Conservation (phyloP, 2,113 vertebrate genomes). For the Sylvilagus bachmani region DNA sequence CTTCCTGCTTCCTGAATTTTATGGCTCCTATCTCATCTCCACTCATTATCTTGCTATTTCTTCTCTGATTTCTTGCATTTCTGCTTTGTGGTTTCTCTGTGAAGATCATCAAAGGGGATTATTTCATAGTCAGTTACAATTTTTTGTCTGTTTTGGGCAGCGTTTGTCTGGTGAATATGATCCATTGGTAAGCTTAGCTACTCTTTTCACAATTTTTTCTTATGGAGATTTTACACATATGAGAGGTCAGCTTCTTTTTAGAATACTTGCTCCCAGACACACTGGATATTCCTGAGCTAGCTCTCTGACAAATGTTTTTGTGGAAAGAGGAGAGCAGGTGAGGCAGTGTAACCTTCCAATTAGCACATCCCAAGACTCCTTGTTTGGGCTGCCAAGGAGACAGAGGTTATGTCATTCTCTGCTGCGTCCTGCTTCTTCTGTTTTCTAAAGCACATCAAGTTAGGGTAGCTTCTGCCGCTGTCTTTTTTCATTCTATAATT, state of each 20-base stretch:
- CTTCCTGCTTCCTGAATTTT: neutral
- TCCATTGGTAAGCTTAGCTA: neutral
- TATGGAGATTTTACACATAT: constrained; percentile 6
- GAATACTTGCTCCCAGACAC: neutral
- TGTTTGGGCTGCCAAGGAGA: neutral
- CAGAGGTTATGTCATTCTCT: neutral
- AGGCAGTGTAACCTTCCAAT: neutral
- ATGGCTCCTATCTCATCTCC: neutral
- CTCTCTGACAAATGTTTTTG: neutral
- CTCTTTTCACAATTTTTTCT: neutral
- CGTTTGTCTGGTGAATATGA: neutral
- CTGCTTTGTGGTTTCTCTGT: neutral
- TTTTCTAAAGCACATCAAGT: neutral
- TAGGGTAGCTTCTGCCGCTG: neutral
- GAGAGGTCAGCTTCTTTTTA: neutral
- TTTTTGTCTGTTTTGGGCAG: neutral
- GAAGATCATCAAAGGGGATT: neutral
- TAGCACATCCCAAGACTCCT: neutral
- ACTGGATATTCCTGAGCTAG: neutral
- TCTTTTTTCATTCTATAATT: neutral
- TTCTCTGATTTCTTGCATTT: neutral
- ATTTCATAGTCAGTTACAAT: neutral
- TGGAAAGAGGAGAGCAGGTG: neutral
- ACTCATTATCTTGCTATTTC: neutral
- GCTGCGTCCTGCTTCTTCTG: neutral